Percentiles rank a stretch among this genome's conserved stretches.
phyloP scores from a whole-genome alignment of 2,797 vertebrate genomes.

The Melopsittacus undulatus region DNA sequence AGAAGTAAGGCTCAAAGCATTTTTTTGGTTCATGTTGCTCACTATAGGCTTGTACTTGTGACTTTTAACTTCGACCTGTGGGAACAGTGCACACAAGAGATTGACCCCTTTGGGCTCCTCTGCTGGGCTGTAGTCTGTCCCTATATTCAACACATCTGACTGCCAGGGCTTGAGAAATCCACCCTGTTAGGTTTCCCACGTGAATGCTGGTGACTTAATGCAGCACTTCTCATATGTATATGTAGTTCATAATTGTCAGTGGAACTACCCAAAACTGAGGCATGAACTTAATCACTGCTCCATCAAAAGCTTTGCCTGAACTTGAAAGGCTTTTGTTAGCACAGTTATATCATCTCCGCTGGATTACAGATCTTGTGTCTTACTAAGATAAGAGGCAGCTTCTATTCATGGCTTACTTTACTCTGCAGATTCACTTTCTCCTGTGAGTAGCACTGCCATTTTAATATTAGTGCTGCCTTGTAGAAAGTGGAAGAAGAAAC shows the following conservation, averaged over 20 bases:
- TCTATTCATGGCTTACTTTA: neutral
- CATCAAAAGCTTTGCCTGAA: neutral
- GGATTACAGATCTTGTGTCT: neutral
- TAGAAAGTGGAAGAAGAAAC: neutral
- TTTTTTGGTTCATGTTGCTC: rapidly evolving
- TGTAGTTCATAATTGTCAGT: neutral
- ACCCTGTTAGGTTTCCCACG: neutral
- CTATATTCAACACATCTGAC: rapidly evolving
- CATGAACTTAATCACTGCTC: neutral
- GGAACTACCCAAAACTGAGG: neutral
- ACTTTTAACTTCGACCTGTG: neutral
- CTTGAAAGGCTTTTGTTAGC: neutral
- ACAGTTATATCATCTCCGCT: neutral
- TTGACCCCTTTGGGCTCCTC: neutral
- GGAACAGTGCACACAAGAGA: rapidly evolving
- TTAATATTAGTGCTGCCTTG: neutral
- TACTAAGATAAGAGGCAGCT: neutral
- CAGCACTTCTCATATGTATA: neutral
- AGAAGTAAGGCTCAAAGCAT: neutral
- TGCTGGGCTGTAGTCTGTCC: rapidly evolving
- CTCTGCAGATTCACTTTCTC: neutral
- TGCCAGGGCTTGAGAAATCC: neutral
- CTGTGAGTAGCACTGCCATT: neutral
- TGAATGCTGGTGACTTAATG: neutral
- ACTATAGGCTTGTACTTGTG: neutral